phyloP scores from a whole-genome alignment of 2,888 invertebrate genomes.

The Diloba caeruleocephala region DNA sequence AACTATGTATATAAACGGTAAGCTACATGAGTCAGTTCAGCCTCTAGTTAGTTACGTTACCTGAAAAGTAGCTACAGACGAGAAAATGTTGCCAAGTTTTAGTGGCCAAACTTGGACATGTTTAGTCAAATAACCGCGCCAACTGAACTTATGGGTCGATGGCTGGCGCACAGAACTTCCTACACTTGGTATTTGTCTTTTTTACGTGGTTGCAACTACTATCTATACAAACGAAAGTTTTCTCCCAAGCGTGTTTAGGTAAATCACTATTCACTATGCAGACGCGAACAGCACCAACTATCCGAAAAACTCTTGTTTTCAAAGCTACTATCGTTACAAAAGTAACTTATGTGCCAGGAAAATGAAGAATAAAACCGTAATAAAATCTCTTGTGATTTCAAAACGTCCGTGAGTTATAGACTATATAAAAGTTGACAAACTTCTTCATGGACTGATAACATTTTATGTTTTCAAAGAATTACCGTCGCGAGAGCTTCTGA shows the following conservation, averaged over 20 bases:
- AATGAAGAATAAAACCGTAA: constrained; percentile 15
- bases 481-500: constrained; percentile 55
- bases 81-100: constrained; percentile 54
- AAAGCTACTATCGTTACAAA: background rate
- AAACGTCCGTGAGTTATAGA: constrained; percentile 41
- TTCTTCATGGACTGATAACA: constrained; percentile 61
- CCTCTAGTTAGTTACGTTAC: constrained; percentile 17
- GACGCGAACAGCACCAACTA: background rate
- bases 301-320: background rate
- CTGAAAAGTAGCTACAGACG: constrained; percentile 23
- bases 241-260: background rate
- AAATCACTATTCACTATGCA: background rate
- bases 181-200: constrained; percentile 58
- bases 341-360: background rate
- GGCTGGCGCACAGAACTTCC: constrained; percentile 52
- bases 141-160: constrained; percentile 53
- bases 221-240: constrained; percentile 13
- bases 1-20: no score
- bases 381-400: constrained; percentile 32
- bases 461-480: constrained; percentile 65
- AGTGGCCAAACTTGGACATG: constrained; percentile 51
- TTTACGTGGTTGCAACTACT: constrained; percentile 31
- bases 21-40: constrained; percentile 1
- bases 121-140: constrained; percentile 62
- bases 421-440: constrained; percentile 56